Base-by-base conservation (phyloP, 2,888 invertebrate species). In the Drosophila setosimentum region DNA sequence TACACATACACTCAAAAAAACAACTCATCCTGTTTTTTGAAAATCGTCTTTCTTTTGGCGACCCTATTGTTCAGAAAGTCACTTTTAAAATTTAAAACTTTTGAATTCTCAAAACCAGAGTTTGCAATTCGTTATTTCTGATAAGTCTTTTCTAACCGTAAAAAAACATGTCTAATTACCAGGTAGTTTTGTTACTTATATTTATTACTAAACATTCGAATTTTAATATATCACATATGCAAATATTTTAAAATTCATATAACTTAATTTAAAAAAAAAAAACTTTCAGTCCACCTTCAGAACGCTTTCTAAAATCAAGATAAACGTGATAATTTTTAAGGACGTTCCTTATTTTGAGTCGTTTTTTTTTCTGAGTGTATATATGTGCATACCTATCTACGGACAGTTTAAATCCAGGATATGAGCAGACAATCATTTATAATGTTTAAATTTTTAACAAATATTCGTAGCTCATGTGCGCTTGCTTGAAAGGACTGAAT, bases 401-500 rank as follows among this genome's bases (percentile, higher is more conserved):
- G 40, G n/a, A 67, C 76, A 60, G 61, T 64, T 80, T 50, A 68
- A 77, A 35, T 32, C 63, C 83, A 74, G 86, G 88, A 79, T 80
- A 80, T 86, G 77, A 85, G 49, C 73, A 74, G 77, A 74, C 78
- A 81, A 78, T 85, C 88, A 89, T 87, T 89, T 84, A 87, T 87
- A 87, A 84, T 82, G 85, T 85, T 89, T 73, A 76, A 76, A 85
- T 82, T 87, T 82, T 84, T 87, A 87, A 89, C 82, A 89, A 87
- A 87, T 82, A 84, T 84, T 76, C 77, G 42, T 62, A 65, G 57
- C 65, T 54, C 35, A 63, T 53, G 24, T 40, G 53, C 48, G 53
- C 51, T 42, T 2, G 64, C 30, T 63, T 16, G 21, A 50, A 54
- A 50, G 51, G 67, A 63, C 60, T 55, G 64, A 69, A 66, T 51